These are phyloP conservation scores for Haliaeetus leucogaster DNA, from an alignment of 2,113 vertebrate genomes.

Conservation along the genomic window DNA sequence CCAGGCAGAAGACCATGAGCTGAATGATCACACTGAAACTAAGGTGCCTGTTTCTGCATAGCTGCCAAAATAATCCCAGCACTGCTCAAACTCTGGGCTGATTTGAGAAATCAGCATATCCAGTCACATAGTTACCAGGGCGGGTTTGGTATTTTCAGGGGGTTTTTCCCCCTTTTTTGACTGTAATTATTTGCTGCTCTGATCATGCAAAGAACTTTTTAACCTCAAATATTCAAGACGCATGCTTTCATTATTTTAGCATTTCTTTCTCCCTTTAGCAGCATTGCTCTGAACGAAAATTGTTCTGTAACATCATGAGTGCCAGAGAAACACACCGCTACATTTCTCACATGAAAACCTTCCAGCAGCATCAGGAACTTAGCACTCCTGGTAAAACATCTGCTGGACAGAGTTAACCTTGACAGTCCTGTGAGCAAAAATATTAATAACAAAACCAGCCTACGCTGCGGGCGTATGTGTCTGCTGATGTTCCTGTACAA, in stretches of 20 bases:
- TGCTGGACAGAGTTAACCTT: conserved; percentile 36
- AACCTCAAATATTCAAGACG: neutral
- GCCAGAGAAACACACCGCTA: neutral
- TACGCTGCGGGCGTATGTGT: neutral
- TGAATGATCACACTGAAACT: neutral
- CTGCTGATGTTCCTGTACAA: neutral
- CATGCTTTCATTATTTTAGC: neutral
- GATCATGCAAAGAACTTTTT: neutral
- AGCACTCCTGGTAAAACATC: conserved; percentile 7
- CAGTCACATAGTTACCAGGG: neutral
- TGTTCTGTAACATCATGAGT: neutral
- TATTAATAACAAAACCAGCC: neutral
- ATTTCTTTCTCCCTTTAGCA: conserved; percentile 3
- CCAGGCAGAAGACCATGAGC: neutral
- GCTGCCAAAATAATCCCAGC: neutral
- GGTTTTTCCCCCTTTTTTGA: rapidly evolving
- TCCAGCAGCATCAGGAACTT: neutral
- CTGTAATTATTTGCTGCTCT: neutral
- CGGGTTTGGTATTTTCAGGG: neutral
- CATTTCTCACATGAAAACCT: neutral
- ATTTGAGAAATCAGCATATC: neutral
- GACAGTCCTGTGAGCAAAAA: neutral
- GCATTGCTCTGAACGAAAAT: neutral
- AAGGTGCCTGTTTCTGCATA: neutral
- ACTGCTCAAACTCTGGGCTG: neutral